Percentiles rank a stretch among this genome's conserved stretches.
These are phyloP conservation scores for Fratercula arctica DNA, from an alignment of 2,797 vertebrate genomes.

Conservation along the genomic window DNA sequence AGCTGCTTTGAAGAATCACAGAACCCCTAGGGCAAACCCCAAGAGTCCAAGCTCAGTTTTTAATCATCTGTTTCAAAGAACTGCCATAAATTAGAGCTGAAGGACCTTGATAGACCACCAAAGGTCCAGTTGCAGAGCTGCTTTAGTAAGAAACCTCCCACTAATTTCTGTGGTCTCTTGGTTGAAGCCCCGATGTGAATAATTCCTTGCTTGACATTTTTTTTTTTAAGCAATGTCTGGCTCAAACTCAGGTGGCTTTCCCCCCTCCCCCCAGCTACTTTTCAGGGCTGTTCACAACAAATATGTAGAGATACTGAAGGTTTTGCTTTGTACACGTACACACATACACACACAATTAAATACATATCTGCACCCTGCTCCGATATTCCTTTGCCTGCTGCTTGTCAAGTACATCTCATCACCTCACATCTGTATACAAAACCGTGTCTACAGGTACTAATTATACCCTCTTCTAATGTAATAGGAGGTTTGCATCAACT, in stretches of 20 bases:
- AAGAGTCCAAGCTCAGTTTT: background rate
- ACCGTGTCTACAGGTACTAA: background rate
- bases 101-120: background rate
- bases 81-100: background rate
- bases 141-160: background rate
- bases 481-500: background rate
- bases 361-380: background rate
- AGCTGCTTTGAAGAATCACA: background rate
- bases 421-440: background rate
- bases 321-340: background rate
- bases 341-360: background rate
- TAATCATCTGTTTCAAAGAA: background rate
- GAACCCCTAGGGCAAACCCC: background rate
- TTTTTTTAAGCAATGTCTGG: background rate
- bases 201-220: background rate
- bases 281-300: background rate
- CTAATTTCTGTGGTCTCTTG: fast-evolving
- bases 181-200: background rate
- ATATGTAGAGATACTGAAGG: fast-evolving
- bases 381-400: background rate
- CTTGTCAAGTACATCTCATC: background rate
- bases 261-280: background rate
- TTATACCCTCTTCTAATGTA: background rate
- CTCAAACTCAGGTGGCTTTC: background rate
- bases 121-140: background rate